Evolutionary conservation across 2,113 vertebrate species (phyloP).

Genomic region (Sarotherodon lohbergeri): DNA sequence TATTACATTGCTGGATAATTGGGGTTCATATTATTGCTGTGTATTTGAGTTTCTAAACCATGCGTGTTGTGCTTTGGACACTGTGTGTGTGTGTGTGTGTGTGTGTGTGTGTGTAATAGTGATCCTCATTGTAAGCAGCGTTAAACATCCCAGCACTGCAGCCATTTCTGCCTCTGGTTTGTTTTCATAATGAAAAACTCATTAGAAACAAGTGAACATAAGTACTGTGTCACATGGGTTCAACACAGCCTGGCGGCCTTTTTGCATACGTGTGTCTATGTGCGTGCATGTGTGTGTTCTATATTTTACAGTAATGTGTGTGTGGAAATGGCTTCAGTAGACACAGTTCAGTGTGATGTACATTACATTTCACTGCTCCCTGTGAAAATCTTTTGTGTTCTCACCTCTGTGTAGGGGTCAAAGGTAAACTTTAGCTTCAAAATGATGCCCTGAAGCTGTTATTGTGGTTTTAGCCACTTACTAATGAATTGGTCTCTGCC

Average conservation of each 20-base stretch:
- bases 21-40: not conserved
- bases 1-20: constrained; percentile 5
- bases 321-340: not conserved
- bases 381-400: not conserved
- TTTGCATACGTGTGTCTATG: not conserved
- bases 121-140: not conserved
- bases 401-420: not conserved
- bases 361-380: not conserved
- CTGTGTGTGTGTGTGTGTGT: not conserved
- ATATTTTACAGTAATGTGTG: not conserved
- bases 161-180: constrained; percentile 11
- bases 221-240: constrained; percentile 1
- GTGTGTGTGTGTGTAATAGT: not conserved
- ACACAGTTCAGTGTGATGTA: not conserved
- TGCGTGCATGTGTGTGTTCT: not conserved
- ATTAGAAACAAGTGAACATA: constrained; percentile 37
- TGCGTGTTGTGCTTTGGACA: not conserved
- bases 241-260: not conserved
- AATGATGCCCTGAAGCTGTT: not conserved
- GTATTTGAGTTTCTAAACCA: constrained; percentile 8
- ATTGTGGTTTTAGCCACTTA: not conserved
- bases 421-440: not conserved
- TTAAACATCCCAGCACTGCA: not conserved
- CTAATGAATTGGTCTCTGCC: not conserved
- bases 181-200: constrained; percentile 49